Evolutionary conservation across 2,888 invertebrate genomes (phyloP).

Genomic region (Hyposoter didymator): DNA sequence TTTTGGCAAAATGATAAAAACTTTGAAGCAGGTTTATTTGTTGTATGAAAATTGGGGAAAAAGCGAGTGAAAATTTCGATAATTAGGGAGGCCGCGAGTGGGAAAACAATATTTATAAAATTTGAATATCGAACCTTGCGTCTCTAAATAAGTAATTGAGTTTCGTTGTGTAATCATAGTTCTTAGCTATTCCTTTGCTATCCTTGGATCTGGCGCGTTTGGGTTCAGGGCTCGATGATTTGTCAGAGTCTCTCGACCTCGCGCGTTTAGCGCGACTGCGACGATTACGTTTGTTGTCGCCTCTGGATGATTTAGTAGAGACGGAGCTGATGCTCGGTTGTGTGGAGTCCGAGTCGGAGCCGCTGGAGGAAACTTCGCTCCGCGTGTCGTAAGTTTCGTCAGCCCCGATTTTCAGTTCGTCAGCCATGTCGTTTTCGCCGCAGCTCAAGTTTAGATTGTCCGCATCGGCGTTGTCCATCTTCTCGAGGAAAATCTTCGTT

Average conservation of each 20-base stretch:
- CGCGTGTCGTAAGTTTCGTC: constrained; percentile 92
- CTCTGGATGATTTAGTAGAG: constrained; percentile 88
- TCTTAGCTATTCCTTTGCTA: constrained; percentile 86
- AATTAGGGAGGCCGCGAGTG: not conserved
- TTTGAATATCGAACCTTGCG: constrained; percentile 86
- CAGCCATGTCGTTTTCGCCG: constrained; percentile 88
- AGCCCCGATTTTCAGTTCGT: constrained; percentile 92
- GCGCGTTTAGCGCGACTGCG: constrained; percentile 80
- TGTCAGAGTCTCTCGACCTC: constrained; percentile 78
- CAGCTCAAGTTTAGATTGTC: constrained; percentile 82
- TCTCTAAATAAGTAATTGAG: constrained; percentile 97
- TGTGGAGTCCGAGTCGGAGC: constrained; percentile 87
- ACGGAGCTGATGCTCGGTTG: constrained; percentile 92
- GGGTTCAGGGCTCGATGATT: constrained; percentile 82
- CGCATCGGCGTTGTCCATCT: constrained; percentile 76
- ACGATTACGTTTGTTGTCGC: constrained; percentile 81
- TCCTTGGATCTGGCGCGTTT: constrained; percentile 83
- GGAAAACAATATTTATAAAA: constrained; percentile 5
- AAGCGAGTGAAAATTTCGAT: not conserved
- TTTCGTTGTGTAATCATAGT: constrained; percentile 94
- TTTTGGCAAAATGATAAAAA: not conserved
- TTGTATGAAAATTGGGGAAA: not conserved
- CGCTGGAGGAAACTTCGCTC: constrained; percentile 95
- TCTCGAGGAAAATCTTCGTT: not conserved
- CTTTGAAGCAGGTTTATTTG: not conserved